Base-by-base conservation (phyloP, 2,797 vertebrate species). In the Pangasius djambal region DNA sequence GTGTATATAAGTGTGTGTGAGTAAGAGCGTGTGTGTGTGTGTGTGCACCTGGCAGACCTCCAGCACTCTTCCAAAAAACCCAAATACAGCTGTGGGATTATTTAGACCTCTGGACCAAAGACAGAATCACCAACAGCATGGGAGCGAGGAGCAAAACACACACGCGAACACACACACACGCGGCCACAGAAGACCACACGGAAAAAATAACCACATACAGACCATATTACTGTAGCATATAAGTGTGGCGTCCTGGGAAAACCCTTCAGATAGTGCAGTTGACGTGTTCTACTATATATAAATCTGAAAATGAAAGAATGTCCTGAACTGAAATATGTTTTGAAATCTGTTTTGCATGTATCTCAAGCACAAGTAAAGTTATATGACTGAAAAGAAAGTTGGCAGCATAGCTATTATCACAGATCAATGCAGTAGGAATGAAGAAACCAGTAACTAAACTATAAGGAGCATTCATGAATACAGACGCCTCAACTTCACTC, bases 71-170 rank as follows among this genome's bases (percentile, higher is more conserved):
- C 79, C 3, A 61, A 63, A 83, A 63, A 83, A 90, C 88, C 86
- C 92, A 94, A 95, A 94, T 94, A 94, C 94, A 94, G 94, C 93
- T 94, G 93, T 91, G 93, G 89, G 92, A 90, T 75, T 83, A 87
- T 90, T 90, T 69, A 59, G 86, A 91, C 74, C 55, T 57, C 88
- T 40, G 31, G 50, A 57, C 89, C 91, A 83, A 88, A 92, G 90
- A 82, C 0, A 87, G 93, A 90, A 93, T 92, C 92, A 79, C 87
- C 91, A 91, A 89, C 69, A 74, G 44, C 82, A 84, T 67, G 61
- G 82, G 78, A 81, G 57, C 37, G 22, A 63, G 12, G 37, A 44
- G 25, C 34, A 61, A 63, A 7, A 83, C 34, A 59, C 31, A 44
- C 77, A 55, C 50, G 57, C 77, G 55, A n/a, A 55, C 79, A 63